phyloP scores from a whole-genome alignment of 2,888 invertebrate species.

The Drosophila nigricruria region DNA sequence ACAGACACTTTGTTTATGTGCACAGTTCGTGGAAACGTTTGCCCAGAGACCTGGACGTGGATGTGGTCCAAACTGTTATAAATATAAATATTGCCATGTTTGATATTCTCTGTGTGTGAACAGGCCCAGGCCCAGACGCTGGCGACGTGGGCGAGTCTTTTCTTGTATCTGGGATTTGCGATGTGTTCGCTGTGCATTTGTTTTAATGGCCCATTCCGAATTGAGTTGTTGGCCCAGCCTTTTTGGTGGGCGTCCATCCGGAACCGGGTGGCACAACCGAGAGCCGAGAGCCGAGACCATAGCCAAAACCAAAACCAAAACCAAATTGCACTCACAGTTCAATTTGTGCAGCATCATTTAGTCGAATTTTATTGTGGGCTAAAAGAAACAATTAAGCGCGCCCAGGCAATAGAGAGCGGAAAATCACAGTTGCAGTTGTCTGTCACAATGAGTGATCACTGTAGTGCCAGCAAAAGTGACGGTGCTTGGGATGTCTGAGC shows the following conservation, averaged over 20 bases:
- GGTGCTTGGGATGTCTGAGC: slow-evolving; percentile 1
- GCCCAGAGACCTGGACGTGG: background rate
- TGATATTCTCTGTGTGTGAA: slow-evolving; percentile 70
- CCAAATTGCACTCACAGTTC: slow-evolving; percentile 63
- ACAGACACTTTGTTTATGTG: slow-evolving; percentile 65
- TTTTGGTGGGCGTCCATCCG: slow-evolving; percentile 63
- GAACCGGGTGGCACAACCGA: slow-evolving; percentile 48
- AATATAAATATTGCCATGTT: slow-evolving; percentile 78
- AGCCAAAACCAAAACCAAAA: slow-evolving; percentile 20
- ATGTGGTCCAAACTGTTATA: slow-evolving; percentile 56
- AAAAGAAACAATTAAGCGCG: slow-evolving; percentile 54
- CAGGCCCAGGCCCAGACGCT: slow-evolving; percentile 28
- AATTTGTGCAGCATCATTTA: slow-evolving; percentile 78
- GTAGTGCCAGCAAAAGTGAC: slow-evolving; percentile 1
- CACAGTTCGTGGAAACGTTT: slow-evolving; percentile 65
- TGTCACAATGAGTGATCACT: slow-evolving; percentile 25
- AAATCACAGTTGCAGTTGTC: slow-evolving; percentile 17
- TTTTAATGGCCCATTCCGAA: slow-evolving; percentile 78
- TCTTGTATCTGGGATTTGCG: slow-evolving; percentile 45
- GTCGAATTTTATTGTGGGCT: slow-evolving; percentile 30
- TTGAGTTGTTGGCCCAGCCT: slow-evolving; percentile 68
- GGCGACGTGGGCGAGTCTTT: slow-evolving; percentile 55
- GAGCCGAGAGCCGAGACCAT: slow-evolving; percentile 7
- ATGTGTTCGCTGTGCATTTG: slow-evolving; percentile 69
- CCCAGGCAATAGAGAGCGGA: slow-evolving; percentile 36